Evolutionary conservation across 1,140 invertebrate genomes (phyloP), one percentile per base, ranked within the genome.

Genomic region (Zaprionus gabonicus): DNA sequence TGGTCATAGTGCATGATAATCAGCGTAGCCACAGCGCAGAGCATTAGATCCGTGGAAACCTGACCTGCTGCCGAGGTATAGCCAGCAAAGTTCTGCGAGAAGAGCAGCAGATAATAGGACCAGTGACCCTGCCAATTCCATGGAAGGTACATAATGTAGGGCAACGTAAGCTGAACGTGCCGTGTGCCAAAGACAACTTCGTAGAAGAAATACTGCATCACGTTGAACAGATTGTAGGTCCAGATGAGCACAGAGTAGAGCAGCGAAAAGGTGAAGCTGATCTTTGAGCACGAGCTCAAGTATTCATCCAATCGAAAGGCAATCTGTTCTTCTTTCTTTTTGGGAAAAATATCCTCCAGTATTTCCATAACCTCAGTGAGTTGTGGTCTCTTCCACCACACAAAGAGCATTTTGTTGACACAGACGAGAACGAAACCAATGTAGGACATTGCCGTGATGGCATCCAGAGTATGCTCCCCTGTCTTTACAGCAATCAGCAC

Each of bases 1-100:
- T 83, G 71, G 25, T 92, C 80, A 3, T 81, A 92, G 53, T 92
- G 91, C 91, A 92, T 92, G 0, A 91, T 71, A 12, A 92, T 64
- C 46, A 86, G 76, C 0, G 84, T 90, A 25, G 78, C 82, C 36
- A 86, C 65, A 17, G 87, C 87, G 23, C 78, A 81, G 13, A 92
- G 73, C 44, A 92, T 1, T 0, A 92, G 63, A 65, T 92, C 91
- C 7, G 83, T 80, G 0, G 91, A 65, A 7, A 92, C 87, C 41
- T 92, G 91, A 4, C 86, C 87, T n/a, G 91, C 64, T 0, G 84
- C 87, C 10, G 91, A 76, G 9, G 87, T 86, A 17, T 83, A 82
- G 13, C 87, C 91, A 0, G 87, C 91, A 20, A 92, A 59, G 38
- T 74, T 83, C 28, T 81, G 63, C 1, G 17, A 36, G 3, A 80